phyloP scores from a whole-genome alignment of 2,797 vertebrate genomes.

The Sarcoramphus papa region DNA sequence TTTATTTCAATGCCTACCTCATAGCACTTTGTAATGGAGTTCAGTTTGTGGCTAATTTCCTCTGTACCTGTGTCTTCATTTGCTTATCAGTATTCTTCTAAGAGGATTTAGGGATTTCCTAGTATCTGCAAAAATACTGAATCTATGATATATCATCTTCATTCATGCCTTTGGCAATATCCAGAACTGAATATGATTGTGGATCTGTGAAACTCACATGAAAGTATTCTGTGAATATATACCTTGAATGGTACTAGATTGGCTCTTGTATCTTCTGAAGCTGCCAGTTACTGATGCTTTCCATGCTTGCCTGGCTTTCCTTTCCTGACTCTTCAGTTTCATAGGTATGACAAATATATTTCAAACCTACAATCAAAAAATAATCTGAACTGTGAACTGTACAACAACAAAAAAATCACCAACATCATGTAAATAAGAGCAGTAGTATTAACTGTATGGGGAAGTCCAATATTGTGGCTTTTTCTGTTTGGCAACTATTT shows the following conservation, averaged over 20 bases:
- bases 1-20: not conserved
- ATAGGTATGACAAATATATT: not conserved
- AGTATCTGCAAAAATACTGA: not conserved
- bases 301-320: not conserved
- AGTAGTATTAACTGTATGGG: not conserved
- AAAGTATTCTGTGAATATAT: not conserved
- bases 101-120: not conserved
- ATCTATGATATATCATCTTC: not conserved
- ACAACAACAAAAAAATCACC: not conserved
- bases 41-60: not conserved
- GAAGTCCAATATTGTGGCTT: not conserved
- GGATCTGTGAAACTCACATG: not conserved
- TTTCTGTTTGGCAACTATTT: slow-evolving; percentile 19
- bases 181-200: not conserved
- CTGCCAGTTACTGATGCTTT: not conserved
- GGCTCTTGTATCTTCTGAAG: not conserved
- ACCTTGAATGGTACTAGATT: not conserved
- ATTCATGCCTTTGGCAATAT: not conserved
- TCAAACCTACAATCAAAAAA: not conserved
- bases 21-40: not conserved
- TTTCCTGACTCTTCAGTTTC: not conserved
- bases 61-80: not conserved
- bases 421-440: not conserved
- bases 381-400: not conserved
- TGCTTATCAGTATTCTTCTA: not conserved